Base-by-base conservation (phyloP, 2,888 invertebrate genomes). In the Antitype chi region DNA sequence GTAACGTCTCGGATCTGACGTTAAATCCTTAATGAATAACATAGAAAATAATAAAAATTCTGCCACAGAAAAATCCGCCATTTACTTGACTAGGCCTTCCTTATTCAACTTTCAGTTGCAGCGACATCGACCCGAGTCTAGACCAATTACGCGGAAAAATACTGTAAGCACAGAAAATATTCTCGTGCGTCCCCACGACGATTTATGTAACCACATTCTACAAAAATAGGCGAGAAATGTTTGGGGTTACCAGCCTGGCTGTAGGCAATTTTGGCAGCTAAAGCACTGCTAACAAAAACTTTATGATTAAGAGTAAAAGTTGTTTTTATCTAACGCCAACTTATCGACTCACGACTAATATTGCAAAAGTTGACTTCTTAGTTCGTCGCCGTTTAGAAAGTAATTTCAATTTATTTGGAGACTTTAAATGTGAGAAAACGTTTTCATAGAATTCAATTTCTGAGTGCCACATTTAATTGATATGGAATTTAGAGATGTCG, bases 241-340 rank as follows among this genome's bases (percentile, higher is more conserved):
- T 67, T 76, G 47, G 71, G 67, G 67, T 59, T 78, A 67, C 68
- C 57, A 74, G 74, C 32, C 49, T 59, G 73, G 66, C 76, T 77
- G 75, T 64, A 70, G 74, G 83, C 81, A 77, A 74, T 85, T 82
- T 85, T 86, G 83, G 85, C 87, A 83, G 60, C 60, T 60, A 63
- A 70, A 71, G 52, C 73, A 71, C 57, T 80, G 74, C 72, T 77
- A 87, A 87, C 76, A 75, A 81, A 83, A 81, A 86, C 85, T 86
- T 86, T 83, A 76, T 85, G 79, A 87, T 81, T 78, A 81, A 85
- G 81, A 79, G 68, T 76, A 64, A 38, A 80, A 87, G 72, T 85
- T 85, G 70, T 81, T 86, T 87, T 77, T 87, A 87, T 85, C 83
- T 78, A 75, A 63, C 49, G 38, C 72, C 80, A 83, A 85, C 73